Evolutionary conservation across 2,797 vertebrate species (phyloP).

Genomic region (Hirundo rustica): DNA sequence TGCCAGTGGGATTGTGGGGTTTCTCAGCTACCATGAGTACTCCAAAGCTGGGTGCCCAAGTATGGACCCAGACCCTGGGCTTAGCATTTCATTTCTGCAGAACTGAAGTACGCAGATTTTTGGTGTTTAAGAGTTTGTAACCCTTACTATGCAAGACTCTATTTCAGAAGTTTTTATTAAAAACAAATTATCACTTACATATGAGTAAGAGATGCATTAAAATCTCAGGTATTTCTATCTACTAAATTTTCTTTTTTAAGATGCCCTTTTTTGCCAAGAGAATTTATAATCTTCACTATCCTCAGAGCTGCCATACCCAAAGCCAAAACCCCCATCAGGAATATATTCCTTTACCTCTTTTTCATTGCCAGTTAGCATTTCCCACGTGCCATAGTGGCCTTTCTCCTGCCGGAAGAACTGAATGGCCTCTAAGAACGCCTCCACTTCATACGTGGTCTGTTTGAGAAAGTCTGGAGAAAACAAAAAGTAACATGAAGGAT

Average conservation of each 20-base stretch:
- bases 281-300: not conserved
- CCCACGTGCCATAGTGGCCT: conserved; percentile 83
- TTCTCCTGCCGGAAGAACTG: conserved; percentile 88
- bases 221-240: not conserved
- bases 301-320: not conserved
- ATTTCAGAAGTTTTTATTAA: not conserved
- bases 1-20: not conserved
- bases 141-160: not conserved
- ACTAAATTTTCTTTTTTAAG: not conserved
- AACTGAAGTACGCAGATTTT: not conserved
- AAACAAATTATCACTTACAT: not conserved
- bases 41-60: not conserved
- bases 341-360: conserved; percentile 76
- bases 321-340: not conserved
- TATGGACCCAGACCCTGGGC: not conserved
- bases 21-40: not conserved
- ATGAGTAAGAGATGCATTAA: not conserved
- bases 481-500: not conserved
- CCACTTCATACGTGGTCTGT: conserved; percentile 83
- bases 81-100: not conserved
- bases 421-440: conserved; percentile 89
- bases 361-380: conserved; percentile 87
- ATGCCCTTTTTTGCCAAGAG: not conserved
- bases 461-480: conserved; percentile 85
- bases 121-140: not conserved